Conservation (phyloP, 2,113 vertebrate genomes). For the Mellivora capensis region DNA sequence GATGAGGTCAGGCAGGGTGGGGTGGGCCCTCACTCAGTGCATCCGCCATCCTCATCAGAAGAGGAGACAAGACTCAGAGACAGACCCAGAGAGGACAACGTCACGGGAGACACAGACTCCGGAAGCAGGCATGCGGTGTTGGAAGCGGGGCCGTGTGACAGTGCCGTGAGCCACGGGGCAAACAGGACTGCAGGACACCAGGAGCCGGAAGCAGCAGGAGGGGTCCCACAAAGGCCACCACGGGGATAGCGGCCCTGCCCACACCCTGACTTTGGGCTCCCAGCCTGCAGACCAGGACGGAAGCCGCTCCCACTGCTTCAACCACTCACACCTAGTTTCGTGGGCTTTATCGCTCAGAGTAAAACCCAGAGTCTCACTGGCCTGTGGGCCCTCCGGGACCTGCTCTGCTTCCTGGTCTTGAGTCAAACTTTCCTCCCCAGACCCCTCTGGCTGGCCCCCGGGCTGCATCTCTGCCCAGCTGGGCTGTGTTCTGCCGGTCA, state of each 20-base stretch:
- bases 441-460: neutral
- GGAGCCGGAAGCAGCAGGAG: neutral
- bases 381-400: neutral
- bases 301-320: no score
- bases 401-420: neutral
- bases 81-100: neutral
- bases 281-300: neutral
- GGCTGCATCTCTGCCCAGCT: no score
- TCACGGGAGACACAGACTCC: neutral
- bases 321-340: neutral
- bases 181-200: accelerated
- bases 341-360: neutral
- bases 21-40: neutral
- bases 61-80: neutral
- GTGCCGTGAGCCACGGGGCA: accelerated
- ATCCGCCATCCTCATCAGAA: neutral
- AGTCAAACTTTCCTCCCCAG: accelerated
- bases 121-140: neutral
- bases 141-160: neutral
- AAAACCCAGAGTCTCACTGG: no score
- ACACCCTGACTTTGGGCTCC: neutral
- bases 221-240: no score
- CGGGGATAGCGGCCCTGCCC: neutral
- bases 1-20: neutral
- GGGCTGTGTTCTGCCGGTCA: neutral